Evolutionary conservation across 92 coral and sea anemone genomes (phyloP).

Genomic region (Heliopora coerulea): DNA sequence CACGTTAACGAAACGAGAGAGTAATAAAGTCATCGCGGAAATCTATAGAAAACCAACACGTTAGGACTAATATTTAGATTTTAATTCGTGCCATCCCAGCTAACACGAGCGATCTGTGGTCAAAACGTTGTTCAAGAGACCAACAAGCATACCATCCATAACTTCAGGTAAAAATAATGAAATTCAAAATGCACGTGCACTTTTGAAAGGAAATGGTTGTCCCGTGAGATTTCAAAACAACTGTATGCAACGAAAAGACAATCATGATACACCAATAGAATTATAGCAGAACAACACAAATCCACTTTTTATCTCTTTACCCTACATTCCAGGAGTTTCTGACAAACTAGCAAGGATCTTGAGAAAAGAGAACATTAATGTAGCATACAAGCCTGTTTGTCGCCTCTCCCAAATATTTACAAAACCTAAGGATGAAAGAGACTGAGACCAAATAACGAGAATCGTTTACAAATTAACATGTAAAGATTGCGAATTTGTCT

Average conservation of each 20-base stretch:
- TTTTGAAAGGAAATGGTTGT: not conserved
- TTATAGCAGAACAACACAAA: not conserved
- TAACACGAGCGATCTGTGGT: conserved; percentile 19
- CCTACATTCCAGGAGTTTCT: conserved; percentile 21
- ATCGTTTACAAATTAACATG: conserved; percentile 11
- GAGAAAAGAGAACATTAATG: conserved; percentile 4
- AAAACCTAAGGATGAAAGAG: conserved; percentile 9
- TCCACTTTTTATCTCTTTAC: not conserved
- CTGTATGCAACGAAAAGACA: not conserved
- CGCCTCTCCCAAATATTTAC: conserved; percentile 9
- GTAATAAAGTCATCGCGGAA: not conserved
- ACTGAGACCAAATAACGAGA: not conserved
- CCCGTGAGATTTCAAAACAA: not conserved
- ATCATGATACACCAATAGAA: not conserved
- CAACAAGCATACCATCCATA: not conserved
- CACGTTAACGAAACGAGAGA: not conserved
- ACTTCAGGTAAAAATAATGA: not conserved
- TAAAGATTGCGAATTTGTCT: conserved; percentile 10
- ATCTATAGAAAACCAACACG: conserved; percentile 20
- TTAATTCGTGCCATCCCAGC: conserved; percentile 2
- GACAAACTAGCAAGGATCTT: conserved; percentile 9
- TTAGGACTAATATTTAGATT: conserved; percentile 18
- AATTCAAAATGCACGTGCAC: not conserved
- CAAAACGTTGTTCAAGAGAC: not conserved
- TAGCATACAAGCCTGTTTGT: conserved; percentile 8